phyloP scores from a whole-genome alignment of 2,797 vertebrate species.

The Champsocephalus gunnari region DNA sequence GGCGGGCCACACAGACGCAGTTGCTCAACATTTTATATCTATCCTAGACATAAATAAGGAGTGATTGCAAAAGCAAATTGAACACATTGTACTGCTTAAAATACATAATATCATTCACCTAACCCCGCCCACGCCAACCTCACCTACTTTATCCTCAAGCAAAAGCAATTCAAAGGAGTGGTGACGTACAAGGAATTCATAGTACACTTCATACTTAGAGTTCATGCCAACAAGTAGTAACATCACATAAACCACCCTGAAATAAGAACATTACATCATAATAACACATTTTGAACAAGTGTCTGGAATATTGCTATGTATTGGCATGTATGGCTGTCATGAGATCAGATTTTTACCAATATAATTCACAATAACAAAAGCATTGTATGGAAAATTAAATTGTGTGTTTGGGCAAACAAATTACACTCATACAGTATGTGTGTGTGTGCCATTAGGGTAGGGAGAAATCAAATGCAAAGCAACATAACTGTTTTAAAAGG shows the following conservation, averaged over 20 bases:
- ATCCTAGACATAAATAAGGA: not conserved
- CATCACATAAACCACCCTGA: not conserved
- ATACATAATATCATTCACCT: slow-evolving; percentile 27
- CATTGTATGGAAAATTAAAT: too few relatives aligned
- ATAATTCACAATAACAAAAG: too few relatives aligned
- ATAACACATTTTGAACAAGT: not conserved
- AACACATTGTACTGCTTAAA: slow-evolving; percentile 12
- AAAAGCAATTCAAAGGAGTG: slow-evolving; percentile 7
- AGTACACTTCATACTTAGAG: not conserved
- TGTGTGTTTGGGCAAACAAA: too few relatives aligned
- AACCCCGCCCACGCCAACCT: slow-evolving; percentile 19
- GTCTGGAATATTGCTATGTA: not conserved
- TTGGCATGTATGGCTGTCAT: not conserved
- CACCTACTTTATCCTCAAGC: slow-evolving; percentile 13
- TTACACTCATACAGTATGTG: too few relatives aligned
- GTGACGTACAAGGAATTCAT: slow-evolving; percentile 20
- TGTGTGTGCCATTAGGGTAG: too few relatives aligned
- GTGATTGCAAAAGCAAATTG: slow-evolving; percentile 5
- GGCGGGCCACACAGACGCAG: too few relatives aligned
- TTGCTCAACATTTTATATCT: too few relatives aligned
- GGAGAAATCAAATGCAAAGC: too few relatives aligned
- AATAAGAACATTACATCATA: not conserved
- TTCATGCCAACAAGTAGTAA: slow-evolving; percentile 1
- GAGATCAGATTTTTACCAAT: not conserved
- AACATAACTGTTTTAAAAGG: too few relatives aligned